phyloP scores from a whole-genome alignment of 64 coral and sea anemone genomes.

The Dendrophyllia cribrosa region DNA sequence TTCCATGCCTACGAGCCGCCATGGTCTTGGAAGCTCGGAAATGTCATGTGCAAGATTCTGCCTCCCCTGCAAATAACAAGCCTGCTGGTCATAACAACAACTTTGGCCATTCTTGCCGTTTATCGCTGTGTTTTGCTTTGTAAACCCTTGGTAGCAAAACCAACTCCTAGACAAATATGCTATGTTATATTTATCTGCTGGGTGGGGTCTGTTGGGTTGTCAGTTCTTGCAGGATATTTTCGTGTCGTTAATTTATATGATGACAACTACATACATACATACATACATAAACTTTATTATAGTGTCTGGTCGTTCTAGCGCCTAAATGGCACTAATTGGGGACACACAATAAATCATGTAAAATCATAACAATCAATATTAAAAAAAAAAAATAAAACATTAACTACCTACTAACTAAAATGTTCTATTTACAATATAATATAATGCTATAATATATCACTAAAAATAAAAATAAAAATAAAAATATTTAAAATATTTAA shows the following conservation, averaged over 20 bases:
- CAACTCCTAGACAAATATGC: constrained; percentile 19
- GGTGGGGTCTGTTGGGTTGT: constrained; percentile 45
- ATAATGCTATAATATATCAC: no score
- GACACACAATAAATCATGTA: no score
- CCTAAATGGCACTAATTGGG: no score
- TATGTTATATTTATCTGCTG: constrained; percentile 52
- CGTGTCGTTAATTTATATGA: constrained; percentile 37
- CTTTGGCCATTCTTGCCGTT: constrained; percentile 77
- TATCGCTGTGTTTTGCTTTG: constrained; percentile 74
- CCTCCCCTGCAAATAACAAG: constrained; percentile 73
- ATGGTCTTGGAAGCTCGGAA: constrained; percentile 73
- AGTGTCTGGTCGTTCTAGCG: no score
- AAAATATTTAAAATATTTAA: no score
- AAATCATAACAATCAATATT: no score
- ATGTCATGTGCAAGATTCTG: constrained; percentile 70
- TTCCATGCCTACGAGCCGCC: constrained; percentile 59
- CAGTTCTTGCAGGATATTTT: constrained; percentile 46
- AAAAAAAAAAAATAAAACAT: no score
- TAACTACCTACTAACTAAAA: no score
- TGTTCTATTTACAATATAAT: no score
- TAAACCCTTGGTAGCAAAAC: constrained; percentile 11
- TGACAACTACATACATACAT: background rate
- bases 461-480: no score
- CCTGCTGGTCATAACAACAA: constrained; percentile 66
- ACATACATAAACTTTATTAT: no score